A percentile compares a stretch with the other conserved stretches of the same genome.
Evolutionary conservation across 1,140 invertebrate genomes (phyloP).

Genomic region (Drepana arcuata): DNA sequence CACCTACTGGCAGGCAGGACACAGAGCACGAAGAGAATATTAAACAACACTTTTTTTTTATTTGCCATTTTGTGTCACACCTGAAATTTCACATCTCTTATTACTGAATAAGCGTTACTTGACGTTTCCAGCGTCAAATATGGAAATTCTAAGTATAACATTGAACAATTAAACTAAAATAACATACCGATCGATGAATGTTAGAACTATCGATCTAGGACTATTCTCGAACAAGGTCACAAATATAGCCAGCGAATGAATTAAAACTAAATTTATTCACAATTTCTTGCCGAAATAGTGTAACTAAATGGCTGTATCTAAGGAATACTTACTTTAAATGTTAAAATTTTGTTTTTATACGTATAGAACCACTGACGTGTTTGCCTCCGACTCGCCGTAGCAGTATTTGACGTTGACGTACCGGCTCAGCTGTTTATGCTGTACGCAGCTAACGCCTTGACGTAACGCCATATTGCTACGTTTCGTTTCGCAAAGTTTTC

Average conservation of each 20-base stretch:
- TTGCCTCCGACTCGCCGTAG: constrained; percentile 10
- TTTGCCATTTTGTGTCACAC: constrained; percentile 19
- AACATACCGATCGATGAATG: too few species aligned
- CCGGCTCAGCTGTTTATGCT: constrained; percentile 9
- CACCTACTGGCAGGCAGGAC: constrained; percentile 24
- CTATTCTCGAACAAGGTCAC: constrained; percentile 8
- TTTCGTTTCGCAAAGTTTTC: constrained; percentile 16
- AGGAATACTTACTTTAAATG: too few species aligned
- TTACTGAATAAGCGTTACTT: neutral
- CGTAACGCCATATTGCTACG: constrained; percentile 9
- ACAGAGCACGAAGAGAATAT: constrained; percentile 15
- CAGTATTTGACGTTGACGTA: constrained; percentile 5
- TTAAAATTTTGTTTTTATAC: constrained; percentile 1
- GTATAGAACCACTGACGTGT: constrained; percentile 16
- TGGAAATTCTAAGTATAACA: neutral
- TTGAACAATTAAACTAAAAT: neutral
- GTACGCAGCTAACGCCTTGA: constrained; percentile 2
- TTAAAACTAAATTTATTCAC: too few species aligned
- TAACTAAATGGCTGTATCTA: too few species aligned
- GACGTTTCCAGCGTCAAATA: neutral
- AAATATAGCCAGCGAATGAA: too few species aligned
- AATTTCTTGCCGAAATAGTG: too few species aligned
- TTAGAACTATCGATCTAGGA: too few species aligned
- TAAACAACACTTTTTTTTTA: constrained; percentile 9
- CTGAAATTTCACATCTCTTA: constrained; percentile 11